Evolutionary conservation across 1,140 invertebrate genomes (phyloP).

Genomic region (Cataglyphis hispanica): DNA sequence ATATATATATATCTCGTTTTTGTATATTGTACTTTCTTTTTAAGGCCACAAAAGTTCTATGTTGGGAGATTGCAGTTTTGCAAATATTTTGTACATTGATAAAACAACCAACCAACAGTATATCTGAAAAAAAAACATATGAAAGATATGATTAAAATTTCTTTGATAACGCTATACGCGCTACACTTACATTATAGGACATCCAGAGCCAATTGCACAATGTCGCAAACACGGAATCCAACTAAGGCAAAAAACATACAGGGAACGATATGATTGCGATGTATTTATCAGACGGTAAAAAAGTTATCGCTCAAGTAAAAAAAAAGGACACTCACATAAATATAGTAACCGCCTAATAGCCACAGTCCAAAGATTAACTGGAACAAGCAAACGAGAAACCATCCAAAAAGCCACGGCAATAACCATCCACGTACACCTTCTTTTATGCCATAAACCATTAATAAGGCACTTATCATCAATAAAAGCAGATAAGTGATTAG

Average conservation of each 20-base stretch:
- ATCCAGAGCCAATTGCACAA: constrained; percentile 93
- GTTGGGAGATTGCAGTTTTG: constrained; percentile 93
- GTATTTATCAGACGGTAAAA: not conserved
- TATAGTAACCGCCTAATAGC: constrained; percentile 95
- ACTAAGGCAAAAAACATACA: constrained; percentile 87
- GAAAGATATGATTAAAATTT: constrained; percentile 43
- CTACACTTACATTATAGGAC: constrained; percentile 92
- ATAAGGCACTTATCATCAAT: constrained; percentile 89
- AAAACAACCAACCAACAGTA: constrained; percentile 95
- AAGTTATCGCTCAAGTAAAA: not conserved
- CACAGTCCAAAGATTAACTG: constrained; percentile 93
- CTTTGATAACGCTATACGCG: not conserved
- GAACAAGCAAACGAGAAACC: constrained; percentile 91
- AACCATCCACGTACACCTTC: constrained; percentile 91
- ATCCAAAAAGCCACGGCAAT: constrained; percentile 92
- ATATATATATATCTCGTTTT: constrained; percentile 45
- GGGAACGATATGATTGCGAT: constrained; percentile 24
- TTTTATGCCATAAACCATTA: constrained; percentile 88
- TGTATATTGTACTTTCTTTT: constrained; percentile 61
- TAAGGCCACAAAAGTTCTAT: constrained; percentile 93
- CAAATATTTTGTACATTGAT: constrained; percentile 93
- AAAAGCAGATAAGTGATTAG: constrained; percentile 91
- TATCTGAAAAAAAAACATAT: constrained; percentile 89
- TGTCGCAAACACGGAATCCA: constrained; percentile 92
- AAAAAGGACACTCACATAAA: constrained; percentile 91